Base-by-base conservation (phyloP, 2,797 vertebrate genomes). In the Botia kubotai region DNA sequence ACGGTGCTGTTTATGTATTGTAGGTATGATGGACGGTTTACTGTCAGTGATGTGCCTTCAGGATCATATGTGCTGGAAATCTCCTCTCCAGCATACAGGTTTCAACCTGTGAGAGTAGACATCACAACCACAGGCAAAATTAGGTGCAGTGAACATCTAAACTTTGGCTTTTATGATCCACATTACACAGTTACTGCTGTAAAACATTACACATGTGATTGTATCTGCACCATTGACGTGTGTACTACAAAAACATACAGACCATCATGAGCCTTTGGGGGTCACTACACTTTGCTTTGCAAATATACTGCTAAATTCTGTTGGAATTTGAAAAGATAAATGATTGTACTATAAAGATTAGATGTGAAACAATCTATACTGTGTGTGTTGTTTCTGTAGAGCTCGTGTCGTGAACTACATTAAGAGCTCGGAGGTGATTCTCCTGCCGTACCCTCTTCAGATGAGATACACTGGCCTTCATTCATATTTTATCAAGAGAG, bases 81-180 rank as follows among this genome's bases (percentile, higher is more conserved):
- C 75, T 88, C 96, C 87, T 96, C 95, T 16, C 96, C 97, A 21
- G 93, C 92, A 60, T 96, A 95, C 80, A 96, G 94, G 85, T 99
- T 99, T 91, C 97, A 98, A 70, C 95, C 97, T 0, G 95, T 97
- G 23, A 93, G 98, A 90, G 97, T 99, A 17, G 98, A 99, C 86
- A 98, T 99, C 84, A 98, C 97, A 76, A 96, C 97, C 79, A 98
- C 97, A 89, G 98, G 98, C 26, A 99, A 99, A 94, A 99, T 98
- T 95, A 97, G 97, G 98, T 99, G 84, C 83, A 36, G 3, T 19
- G 36, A 19, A 6, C 10, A 43, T 10, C 4, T 43, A 26, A 11
- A 65, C 46, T 13, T 48, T 48, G 11, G 8, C 11, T 14, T 14
- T 14, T 50, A 14, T 50, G 11, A 50, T 14, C 50, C 3, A 7